Base-by-base conservation (phyloP, 1,140 invertebrate genomes). In the Episyrphus balteatus region DNA sequence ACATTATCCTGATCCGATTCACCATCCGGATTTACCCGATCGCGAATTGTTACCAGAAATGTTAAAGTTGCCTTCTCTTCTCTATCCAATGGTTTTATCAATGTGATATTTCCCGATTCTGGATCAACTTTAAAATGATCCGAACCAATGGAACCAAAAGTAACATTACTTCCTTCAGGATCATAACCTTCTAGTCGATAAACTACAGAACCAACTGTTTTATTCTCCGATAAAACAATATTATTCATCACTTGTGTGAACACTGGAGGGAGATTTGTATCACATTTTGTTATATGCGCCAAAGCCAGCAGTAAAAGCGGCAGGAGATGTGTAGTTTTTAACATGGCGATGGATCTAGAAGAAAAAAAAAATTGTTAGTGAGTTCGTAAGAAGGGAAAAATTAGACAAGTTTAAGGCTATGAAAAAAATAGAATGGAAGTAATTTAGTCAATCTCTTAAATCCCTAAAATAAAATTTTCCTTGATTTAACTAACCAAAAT, bases 121-220 rank as follows among this genome's bases (percentile, higher is more conserved):
- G 80, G 72, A 70, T 92, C 75, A 2, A 91, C 88, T 37, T 72
- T 71, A 54, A 92, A 83, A 55, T 81, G 77, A 62, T 90, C 85
- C 5, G 87, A 89, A 7, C 87, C 84, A 45, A 83, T 76, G 32
- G 91, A 75, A 17, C 85, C 84, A 63, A 83, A 92, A 47, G 68
- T 74, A 15, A 78, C 69, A 68, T 56, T 54, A 42, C 80, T 78
- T 39, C 77, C 81, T 65, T 91, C 87, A 2, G 88, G 88, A 73
- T 92, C 88, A 12, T 74, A 72, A 10, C 84, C 89, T 58, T 84
- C 77, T 37, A 92, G 69, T 13, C 72, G 81, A 65, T 84, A 89
- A 19, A 92, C 80, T 2, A 82, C 70, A 1, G 77, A 73, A 1
- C 86, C 88, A 12, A 89, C 80, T 3, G 83, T 77, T 12, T 81